Base-by-base conservation (phyloP, 2,113 vertebrate genomes). In the Clarias magur region DNA sequence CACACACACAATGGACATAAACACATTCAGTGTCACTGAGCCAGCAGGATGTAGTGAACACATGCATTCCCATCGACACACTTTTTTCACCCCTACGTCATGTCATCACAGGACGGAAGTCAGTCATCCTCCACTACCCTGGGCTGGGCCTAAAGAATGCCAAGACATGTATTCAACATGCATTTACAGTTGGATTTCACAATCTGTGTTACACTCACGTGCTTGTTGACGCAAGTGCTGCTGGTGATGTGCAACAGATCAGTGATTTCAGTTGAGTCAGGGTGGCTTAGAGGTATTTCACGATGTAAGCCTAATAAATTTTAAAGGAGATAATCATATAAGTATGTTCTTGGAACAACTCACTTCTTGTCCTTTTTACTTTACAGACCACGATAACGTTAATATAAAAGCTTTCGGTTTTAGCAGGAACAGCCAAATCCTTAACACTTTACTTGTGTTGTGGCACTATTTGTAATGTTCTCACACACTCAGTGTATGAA, bases 111-210 rank as follows among this genome's bases (percentile, higher is more conserved):
- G 81, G 87, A 86, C 67, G 80, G 86, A 86, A 88, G 84, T 88
- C 34, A 81, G 56, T 82, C 34, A 23, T 84, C 87, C 83, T 86
- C 62, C 87, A 80, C 38, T 83, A 78, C 84, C 38, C 72, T 59
- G 88, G 23, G 85, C 89, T 86, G 87, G 38, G 83, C 68, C 72
- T 72, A 59, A 86, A 87, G 85, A 90, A 92, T 92, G 89, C 89
- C 91, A 91, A 76, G 80, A 85, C 88, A 83, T 87, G 76, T 80
- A 84, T 86, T 75, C 84, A 84, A 13, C 81, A 86, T 78, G 70
- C 78, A 88, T 89, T 90, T 88, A 89, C 88, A 88, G 88, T 76
- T 80, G 88, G 3, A 86, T 92, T 91, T 91, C 89, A 54, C 89
- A 92, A 90, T 86, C 79, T 59, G 81, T 25, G 17, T 56, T 84